These are phyloP conservation scores for Alauda arvensis DNA, from an alignment of 2,797 vertebrate genomes.

Conservation along the genomic window DNA sequence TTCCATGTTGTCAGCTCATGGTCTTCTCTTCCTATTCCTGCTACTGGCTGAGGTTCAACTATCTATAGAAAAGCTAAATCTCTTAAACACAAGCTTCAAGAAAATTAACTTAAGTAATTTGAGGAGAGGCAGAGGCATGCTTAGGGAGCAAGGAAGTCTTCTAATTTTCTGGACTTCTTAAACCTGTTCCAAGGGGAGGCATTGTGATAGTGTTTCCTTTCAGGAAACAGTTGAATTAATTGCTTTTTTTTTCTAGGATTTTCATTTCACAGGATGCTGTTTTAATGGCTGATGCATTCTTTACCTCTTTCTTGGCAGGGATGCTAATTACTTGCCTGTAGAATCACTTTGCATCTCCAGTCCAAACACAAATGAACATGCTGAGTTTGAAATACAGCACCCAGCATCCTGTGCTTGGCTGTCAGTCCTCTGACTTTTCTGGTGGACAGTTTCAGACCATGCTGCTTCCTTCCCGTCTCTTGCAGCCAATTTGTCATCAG, in stretches of 20 bases:
- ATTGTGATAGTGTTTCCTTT: constrained; percentile 19
- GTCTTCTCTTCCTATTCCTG: neutral
- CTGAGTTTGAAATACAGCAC: neutral
- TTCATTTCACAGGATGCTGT: constrained; percentile 34
- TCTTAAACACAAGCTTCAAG: constrained; percentile 38
- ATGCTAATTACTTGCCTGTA: constrained; percentile 48
- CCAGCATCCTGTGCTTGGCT: constrained; percentile 35
- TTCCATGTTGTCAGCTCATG: neutral
- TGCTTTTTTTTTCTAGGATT: neutral
- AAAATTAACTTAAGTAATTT: constrained; percentile 18
- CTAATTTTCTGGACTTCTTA: constrained; percentile 35
- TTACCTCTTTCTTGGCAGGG: constrained; percentile 35
- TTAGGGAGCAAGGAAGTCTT: constrained; percentile 15
- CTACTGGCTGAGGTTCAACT: constrained; percentile 1
- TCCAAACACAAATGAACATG: neutral
- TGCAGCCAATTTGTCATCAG: constrained; percentile 24
- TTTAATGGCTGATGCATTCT: constrained; percentile 29
- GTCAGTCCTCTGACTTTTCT: constrained; percentile 9
- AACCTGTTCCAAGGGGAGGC: constrained; percentile 9
- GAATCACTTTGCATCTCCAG: constrained; percentile 44
- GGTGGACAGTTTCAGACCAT: constrained; percentile 9
- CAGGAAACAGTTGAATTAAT: constrained; percentile 42
- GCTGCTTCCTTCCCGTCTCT: constrained; percentile 28
- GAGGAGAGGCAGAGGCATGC: neutral
- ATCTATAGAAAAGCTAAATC: constrained; percentile 18